Evolutionary conservation across 92 coral and sea anemone genomes (phyloP), one percentile per base, ranked within the genome.

Genomic region (Zoanthus sansibaricus): DNA sequence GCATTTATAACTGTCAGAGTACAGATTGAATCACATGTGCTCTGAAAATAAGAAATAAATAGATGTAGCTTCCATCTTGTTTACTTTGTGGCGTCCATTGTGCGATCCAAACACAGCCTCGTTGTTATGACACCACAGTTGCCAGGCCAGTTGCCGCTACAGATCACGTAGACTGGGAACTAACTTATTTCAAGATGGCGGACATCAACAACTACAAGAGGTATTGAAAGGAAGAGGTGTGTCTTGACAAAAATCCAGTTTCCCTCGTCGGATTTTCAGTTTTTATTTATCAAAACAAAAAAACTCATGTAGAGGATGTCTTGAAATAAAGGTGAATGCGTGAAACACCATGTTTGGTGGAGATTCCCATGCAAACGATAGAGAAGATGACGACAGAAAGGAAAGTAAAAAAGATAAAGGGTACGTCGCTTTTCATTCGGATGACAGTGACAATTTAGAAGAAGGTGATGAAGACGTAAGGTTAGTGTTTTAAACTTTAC

Each of bases 351-450:
- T 84, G 87, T 87, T 86, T 48, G 79, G 88, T 44, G 80, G 77
- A 18, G 80, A 88, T 7, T 91, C 91, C 86, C 90, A 96, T 20
- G 75, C 75, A 64, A 80, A 80, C 55, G 99, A 97, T 54, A 93
- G 94, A 61, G 99, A 97, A 83, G 99, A 97, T 42, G 96, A 94
- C 46, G 97, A 97, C 13, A 86, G 96, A 55, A 97, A 91, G 70
- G 98, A 97, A 54, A 90, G 89, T 69, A 97, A 95, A 73, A 97
- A 94, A 77, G 98, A 94, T 48, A 97, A 95, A 73, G 99, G 98
- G 0, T 97, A 97, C 69, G 90, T 91, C 12, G 99, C 99, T 0
- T 97, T 97, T 82, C 96, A 93, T 61, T 94, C 98, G 3, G 99
- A 97, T 76, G 99, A 95, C 37, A 94, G 98, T 67, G 95, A 90